Percentiles rank a stretch among this genome's conserved stretches.
These are phyloP conservation scores for Eulithis testata DNA, from an alignment of 2,888 invertebrate species.

Conservation along the genomic window DNA sequence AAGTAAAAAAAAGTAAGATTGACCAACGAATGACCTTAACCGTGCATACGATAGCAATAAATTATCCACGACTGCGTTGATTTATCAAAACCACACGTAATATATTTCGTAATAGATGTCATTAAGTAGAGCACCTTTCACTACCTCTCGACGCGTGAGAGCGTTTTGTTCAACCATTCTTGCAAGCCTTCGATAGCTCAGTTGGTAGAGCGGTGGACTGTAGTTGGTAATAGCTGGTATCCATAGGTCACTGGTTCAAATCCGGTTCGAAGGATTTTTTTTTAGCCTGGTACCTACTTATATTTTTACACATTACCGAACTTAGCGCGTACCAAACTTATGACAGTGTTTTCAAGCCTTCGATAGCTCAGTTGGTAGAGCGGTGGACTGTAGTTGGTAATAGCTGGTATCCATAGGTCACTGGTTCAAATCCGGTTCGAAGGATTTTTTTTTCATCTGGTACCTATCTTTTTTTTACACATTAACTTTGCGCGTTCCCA, in stretches of 20 bases:
- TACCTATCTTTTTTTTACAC: not conserved
- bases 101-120: conserved; percentile 21
- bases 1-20: not conserved
- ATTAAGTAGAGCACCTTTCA: conserved; percentile 51
- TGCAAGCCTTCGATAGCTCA: conserved; percentile 81
- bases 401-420: conserved; percentile 78
- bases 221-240: conserved; percentile 67
- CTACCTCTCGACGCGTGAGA: conserved; percentile 26
- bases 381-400: conserved; percentile 73
- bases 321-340: not conserved
- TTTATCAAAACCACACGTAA: conserved; percentile 2
- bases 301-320: not conserved
- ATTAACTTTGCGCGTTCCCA: not conserved
- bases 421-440: conserved; percentile 87
- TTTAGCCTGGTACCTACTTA: conserved; percentile 31
- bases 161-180: not conserved
- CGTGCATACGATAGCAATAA: not conserved
- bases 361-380: conserved; percentile 76
- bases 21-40: conserved; percentile 9
- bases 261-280: conserved; percentile 83
- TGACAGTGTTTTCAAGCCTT: conserved; percentile 26
- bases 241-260: conserved; percentile 87
- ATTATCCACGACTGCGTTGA: conserved; percentile 1
- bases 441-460: conserved; percentile 61
- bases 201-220: conserved; percentile 85